Evolutionary conservation across 2,113 vertebrate species (phyloP).

Genomic region (Amphiprion percula): DNA sequence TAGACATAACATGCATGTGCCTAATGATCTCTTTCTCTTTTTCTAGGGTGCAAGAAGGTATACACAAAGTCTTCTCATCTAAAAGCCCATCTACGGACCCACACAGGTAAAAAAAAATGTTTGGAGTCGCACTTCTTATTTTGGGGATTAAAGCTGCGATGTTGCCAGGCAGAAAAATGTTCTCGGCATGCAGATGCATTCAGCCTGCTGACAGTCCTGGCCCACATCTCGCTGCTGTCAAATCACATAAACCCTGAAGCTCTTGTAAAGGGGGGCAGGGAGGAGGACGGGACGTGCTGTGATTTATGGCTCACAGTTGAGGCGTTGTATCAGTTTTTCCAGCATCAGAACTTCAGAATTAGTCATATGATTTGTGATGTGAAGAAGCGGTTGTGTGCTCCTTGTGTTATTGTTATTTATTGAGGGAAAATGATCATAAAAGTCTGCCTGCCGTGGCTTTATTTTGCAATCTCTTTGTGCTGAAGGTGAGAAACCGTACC

Average conservation of each 20-base stretch:
- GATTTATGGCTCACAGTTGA: constrained; percentile 62
- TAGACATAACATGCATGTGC: background rate
- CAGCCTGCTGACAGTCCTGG: constrained; percentile 65
- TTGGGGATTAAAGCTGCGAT: constrained; percentile 32
- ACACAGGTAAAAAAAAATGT: constrained; percentile 90
- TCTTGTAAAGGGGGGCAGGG: constrained; percentile 40
- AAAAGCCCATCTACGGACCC: constrained; percentile 97
- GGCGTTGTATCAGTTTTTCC: background rate
- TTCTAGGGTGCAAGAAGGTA: constrained; percentile 94
- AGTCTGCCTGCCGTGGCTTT: background rate
- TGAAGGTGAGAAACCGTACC: constrained; percentile 97
- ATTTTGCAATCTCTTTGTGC: constrained; percentile 14
- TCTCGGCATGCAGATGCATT: constrained; percentile 70
- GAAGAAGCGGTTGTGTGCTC: background rate
- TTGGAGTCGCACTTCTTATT: constrained; percentile 50
- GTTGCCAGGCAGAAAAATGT: constrained; percentile 75
- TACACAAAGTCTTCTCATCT: constrained; percentile 99
- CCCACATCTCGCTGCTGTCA: constrained; percentile 64
- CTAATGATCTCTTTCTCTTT: constrained; percentile 60
- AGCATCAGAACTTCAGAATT: constrained; percentile 6
- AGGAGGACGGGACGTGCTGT: constrained; percentile 20
- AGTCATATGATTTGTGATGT: background rate
- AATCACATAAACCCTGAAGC: constrained; percentile 58
- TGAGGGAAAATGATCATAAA: background rate
- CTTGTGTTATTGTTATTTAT: background rate